These are phyloP conservation scores for Lacerta bilineata DNA, from an alignment of 2,797 vertebrate species.

Conservation along the genomic window DNA sequence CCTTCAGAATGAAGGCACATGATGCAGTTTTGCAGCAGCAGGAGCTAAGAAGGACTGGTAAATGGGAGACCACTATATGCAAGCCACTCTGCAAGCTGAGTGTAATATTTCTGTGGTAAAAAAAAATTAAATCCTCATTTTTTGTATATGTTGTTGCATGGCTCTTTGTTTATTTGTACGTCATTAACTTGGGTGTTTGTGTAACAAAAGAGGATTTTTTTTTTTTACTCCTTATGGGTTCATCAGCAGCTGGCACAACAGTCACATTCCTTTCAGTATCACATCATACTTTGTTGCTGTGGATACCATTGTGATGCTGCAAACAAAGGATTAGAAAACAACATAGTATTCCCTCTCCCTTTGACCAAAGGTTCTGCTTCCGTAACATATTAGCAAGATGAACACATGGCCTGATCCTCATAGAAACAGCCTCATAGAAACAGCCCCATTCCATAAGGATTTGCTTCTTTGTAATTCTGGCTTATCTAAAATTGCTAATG, in stretches of 20 bases:
- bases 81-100: neutral
- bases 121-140: neutral
- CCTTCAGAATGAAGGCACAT: neutral
- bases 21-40: neutral
- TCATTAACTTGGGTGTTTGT: constrained; percentile 56
- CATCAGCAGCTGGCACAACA: constrained; percentile 61
- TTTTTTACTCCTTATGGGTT: constrained; percentile 43
- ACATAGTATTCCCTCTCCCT: constrained; percentile 48
- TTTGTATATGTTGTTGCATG: constrained; percentile 8
- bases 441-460: neutral
- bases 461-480: neutral
- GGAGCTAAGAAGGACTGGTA: neutral
- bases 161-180: constrained; percentile 42
- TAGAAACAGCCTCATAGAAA: neutral
- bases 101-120: constrained; percentile 1
- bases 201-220: constrained; percentile 51
- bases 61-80: neutral
- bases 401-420: neutral
- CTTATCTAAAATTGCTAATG: neutral
- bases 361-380: constrained; percentile 65
- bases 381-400: constrained; percentile 21
- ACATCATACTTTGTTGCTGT: constrained; percentile 69
- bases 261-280: constrained; percentile 73
- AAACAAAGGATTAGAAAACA: constrained; percentile 70
- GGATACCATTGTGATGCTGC: constrained; percentile 73